Base-by-base conservation (phyloP, 2,888 invertebrate genomes). In the Andricus quercusramuli region DNA sequence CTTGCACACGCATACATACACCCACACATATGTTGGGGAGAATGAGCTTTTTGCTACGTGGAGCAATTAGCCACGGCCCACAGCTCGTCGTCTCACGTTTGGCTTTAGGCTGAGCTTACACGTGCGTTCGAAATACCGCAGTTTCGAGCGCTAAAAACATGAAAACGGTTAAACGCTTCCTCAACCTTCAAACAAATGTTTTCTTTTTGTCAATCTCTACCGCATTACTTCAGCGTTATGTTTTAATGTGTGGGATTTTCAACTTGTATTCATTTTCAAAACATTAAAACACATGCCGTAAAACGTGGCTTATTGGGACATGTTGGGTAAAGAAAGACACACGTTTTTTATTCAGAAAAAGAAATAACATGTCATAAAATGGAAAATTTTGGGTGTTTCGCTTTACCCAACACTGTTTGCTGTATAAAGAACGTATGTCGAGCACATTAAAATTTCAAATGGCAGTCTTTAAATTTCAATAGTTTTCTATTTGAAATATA, bases 41-140 rank as follows among this genome's bases (percentile, higher is more conserved):
- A 79, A 87, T 86, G 87, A 85, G 87, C 89, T 91, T 91, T 90
- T 90, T 91, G 88, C 89, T 87, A 87, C 86, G 88, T 86, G 83
- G 85, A 86, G 90, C 90, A 91, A 92, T 92, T 92, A 92, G 91
- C 90, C 89, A 90, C 90, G 91, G 90, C 89, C 90, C 89, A 90
- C 90, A 91, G 90, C 89, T 91, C 89, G 90, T 90, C 89, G 89
- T 90, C 87, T 83, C 87, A 86, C 87, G 85, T 88, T 89, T 88
- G 81, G 85, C 86, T 87, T 87, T 86, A 83, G 86, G 84, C 84
- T 84, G 86, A 74, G 70, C 85, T 85, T 82, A 78, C 78, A 83
- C 80, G 78, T 79, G 77, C 41, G 67, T 67, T 66, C 37, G 41
- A 66, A 41, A 66, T 66, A n/a, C 66, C 66, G 66, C 66, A 66